Conservation (phyloP, 2,888 invertebrate species). For the Helleia helle region DNA sequence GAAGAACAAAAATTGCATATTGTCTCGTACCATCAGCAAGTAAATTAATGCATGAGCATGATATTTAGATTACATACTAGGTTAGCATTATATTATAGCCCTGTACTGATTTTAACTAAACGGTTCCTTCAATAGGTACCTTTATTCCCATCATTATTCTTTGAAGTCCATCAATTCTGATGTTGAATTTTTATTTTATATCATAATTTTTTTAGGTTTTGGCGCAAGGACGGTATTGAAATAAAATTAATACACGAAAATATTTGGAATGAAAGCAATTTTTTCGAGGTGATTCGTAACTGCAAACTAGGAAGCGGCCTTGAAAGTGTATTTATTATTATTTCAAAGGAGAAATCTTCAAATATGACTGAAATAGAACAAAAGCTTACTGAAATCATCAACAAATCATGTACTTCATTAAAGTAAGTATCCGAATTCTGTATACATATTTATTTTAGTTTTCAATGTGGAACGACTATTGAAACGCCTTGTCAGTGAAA, state of each 20-base stretch:
- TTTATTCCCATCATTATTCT: too few relatives aligned
- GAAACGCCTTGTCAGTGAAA: too few relatives aligned
- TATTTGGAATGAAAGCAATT: not conserved
- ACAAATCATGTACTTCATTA: not conserved
- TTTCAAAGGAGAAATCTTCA: not conserved
- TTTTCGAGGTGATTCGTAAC: too few relatives aligned
- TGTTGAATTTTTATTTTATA: too few relatives aligned
- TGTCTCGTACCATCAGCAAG: too few relatives aligned
- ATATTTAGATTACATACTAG: too few relatives aligned
- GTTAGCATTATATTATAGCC: not conserved
- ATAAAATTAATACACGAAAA: not conserved
- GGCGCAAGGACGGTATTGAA: not conserved
- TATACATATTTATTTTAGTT: not conserved
- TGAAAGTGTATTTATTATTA: slow-evolving; percentile 1
- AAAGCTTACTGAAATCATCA: not conserved
- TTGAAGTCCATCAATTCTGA: too few relatives aligned
- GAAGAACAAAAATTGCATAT: too few relatives aligned
- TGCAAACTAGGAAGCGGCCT: not conserved
- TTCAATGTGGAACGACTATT: too few relatives aligned
- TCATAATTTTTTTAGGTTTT: not conserved
- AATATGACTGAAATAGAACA: not conserved
- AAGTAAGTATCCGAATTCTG: not conserved
- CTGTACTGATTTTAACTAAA: not conserved
- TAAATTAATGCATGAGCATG: too few relatives aligned
- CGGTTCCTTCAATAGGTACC: too few relatives aligned